phyloP scores from a whole-genome alignment of 2,888 invertebrate genomes.

The Bombylius discolor region DNA sequence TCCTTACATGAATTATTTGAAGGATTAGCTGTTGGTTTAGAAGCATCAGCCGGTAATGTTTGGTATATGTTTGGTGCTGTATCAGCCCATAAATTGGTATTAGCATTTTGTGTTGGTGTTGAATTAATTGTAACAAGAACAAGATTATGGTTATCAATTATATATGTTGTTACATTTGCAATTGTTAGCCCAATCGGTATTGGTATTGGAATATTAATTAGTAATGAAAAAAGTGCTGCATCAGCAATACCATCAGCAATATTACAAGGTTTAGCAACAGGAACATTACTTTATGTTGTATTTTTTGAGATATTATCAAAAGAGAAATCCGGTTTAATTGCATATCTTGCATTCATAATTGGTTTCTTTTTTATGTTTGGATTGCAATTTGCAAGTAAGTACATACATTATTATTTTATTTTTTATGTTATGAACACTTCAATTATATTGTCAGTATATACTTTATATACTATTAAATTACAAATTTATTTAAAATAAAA shows the following conservation, averaged over 20 bases:
- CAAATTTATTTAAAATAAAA: too few relatives aligned
- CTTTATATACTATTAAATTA: too few relatives aligned
- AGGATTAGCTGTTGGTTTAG: conserved; percentile 70
- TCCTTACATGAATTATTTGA: conserved; percentile 80
- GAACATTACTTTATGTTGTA: conserved; percentile 89
- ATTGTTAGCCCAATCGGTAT: conserved; percentile 70
- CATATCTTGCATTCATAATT: conserved; percentile 50
- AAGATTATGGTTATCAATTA: conserved; percentile 44
- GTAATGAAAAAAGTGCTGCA: conserved; percentile 44
- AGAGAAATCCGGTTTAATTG: conserved; percentile 43
- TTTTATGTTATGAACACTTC: too few relatives aligned
- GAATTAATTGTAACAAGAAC: conserved; percentile 63
- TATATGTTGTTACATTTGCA: conserved; percentile 63
- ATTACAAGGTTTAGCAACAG: conserved; percentile 74
- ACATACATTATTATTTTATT: neutral
- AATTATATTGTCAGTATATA: too few relatives aligned
- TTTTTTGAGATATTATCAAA: conserved; percentile 82
- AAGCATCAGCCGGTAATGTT: conserved; percentile 45
- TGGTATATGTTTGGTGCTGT: conserved; percentile 77
- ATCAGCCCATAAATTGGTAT: conserved; percentile 72
- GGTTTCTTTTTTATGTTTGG: conserved; percentile 65
- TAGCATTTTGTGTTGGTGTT: conserved; percentile 78
- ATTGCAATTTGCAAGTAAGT: conserved; percentile 33
- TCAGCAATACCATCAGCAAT: conserved; percentile 51
- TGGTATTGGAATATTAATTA: conserved; percentile 56